Conservation (phyloP, 2,797 vertebrate species). For the Coranthus polyacanthus region DNA sequence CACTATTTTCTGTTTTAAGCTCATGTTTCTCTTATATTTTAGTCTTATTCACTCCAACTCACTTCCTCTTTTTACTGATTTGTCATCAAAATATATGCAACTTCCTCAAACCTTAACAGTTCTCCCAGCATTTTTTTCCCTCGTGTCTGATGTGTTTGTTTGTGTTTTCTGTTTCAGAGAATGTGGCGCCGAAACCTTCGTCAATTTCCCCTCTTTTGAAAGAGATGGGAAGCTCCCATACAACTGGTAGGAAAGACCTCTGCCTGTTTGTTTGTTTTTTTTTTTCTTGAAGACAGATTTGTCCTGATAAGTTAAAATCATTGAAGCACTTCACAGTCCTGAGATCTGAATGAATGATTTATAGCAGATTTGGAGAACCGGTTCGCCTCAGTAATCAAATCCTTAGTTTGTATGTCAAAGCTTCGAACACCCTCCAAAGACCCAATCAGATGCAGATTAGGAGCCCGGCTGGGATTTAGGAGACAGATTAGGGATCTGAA, state of each 20-base stretch:
- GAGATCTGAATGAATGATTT: slow-evolving; percentile 13
- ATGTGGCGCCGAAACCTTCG: slow-evolving; percentile 94
- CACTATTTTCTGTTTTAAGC: neutral
- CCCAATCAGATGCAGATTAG: slow-evolving; percentile 46
- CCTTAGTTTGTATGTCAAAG: slow-evolving; percentile 30
- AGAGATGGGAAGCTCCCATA: slow-evolving; percentile 96
- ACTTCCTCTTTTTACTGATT: slow-evolving; percentile 51
- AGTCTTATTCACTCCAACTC: neutral
- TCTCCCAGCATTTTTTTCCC: neutral
- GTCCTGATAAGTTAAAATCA: neutral
- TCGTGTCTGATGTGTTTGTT: neutral
- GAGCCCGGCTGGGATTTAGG: slow-evolving; percentile 20
- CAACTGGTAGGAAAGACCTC: slow-evolving; percentile 89
- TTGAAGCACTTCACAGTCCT: neutral
- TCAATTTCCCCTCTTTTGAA: slow-evolving; percentile 96
- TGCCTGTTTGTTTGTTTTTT: neutral
- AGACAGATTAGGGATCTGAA: slow-evolving; percentile 51
- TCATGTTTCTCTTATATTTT: neutral
- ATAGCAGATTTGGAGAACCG: neutral
- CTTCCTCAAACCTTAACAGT: slow-evolving; percentile 35
- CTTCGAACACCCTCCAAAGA: slow-evolving; percentile 24
- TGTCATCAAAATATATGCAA: slow-evolving; percentile 40
- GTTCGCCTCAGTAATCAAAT: slow-evolving; percentile 10
- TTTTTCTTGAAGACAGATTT: neutral
- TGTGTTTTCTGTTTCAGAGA: slow-evolving; percentile 83